These are phyloP conservation scores for Geophilus truncorum DNA, from an alignment of 2,888 invertebrate genomes.

Conservation along the genomic window DNA sequence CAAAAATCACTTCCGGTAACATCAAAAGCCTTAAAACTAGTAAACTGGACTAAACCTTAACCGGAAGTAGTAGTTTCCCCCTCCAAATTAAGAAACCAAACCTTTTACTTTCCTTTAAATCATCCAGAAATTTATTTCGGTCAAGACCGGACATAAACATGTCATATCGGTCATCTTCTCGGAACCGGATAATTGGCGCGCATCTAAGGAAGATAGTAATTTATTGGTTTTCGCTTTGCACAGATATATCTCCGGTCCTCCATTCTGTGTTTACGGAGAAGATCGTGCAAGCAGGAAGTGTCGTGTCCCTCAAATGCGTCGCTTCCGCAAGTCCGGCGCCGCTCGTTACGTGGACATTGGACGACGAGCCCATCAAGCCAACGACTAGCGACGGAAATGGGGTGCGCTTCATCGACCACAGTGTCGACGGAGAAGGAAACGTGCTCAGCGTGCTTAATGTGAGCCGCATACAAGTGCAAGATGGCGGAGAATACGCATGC, in stretches of 20 bases:
- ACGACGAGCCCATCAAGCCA: conserved; percentile 43
- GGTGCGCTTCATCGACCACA: conserved; percentile 44
- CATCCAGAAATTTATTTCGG: too few species aligned
- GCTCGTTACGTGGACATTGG: conserved; percentile 43
- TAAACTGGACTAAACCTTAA: too few species aligned
- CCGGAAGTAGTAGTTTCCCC: too few species aligned
- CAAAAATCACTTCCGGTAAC: too few species aligned
- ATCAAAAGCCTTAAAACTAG: too few species aligned
- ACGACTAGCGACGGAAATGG: conserved; percentile 39
- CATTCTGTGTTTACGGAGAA: conserved; percentile 38
- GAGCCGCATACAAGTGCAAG: conserved; percentile 45
- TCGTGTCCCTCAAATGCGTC: conserved; percentile 40
- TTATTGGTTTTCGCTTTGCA: not conserved
- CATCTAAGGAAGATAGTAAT: too few species aligned
- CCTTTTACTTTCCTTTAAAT: too few species aligned
- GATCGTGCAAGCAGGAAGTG: conserved; percentile 38
- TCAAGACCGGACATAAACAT: too few species aligned
- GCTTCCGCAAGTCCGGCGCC: conserved; percentile 42
- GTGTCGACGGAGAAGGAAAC: conserved; percentile 45
- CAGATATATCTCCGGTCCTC: conserved; percentile 37
- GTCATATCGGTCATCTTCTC: too few species aligned
- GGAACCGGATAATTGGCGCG: too few species aligned
- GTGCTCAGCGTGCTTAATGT: conserved; percentile 49
- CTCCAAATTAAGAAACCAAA: too few species aligned
- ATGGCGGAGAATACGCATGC: conserved; percentile 50